Conservation (phyloP, 2,797 vertebrate species). For the Phyllotis vaccarum region DNA sequence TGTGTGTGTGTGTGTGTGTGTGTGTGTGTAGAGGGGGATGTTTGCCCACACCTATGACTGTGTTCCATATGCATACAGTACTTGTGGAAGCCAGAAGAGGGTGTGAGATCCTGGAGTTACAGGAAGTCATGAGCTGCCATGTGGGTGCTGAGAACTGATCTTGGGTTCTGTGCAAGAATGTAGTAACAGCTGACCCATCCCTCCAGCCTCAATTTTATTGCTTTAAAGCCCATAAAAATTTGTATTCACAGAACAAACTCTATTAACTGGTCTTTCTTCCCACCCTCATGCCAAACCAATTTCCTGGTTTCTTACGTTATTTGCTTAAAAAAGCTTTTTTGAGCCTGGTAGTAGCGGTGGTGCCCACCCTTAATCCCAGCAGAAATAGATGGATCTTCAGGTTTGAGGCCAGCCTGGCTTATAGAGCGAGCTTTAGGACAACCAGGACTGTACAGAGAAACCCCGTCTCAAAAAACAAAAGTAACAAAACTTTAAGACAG, state of each 20-base stretch:
- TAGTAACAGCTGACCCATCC: not conserved
- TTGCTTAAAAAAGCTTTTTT: not conserved
- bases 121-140: not conserved
- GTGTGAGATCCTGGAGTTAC: not conserved
- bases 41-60: no score
- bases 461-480: not conserved
- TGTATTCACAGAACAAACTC: not conserved
- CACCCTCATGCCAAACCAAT: not conserved
- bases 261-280: not conserved
- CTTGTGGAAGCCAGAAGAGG: not conserved
- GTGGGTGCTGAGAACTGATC: not conserved
- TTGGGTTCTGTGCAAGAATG: not conserved
- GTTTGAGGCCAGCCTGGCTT: not conserved
- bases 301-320: not conserved
- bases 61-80: not conserved
- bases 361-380: not conserved
- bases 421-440: not conserved
- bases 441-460: no score
- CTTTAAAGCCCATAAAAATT: slow-evolving; percentile 18
- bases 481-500: not conserved
- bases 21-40: no score
- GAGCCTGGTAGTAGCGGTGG: not conserved
- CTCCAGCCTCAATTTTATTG: not conserved
- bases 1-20: not conserved
- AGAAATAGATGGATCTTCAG: not conserved